These are phyloP conservation scores for Lagopus leucura DNA, from an alignment of 2,113 vertebrate genomes.

Conservation along the genomic window DNA sequence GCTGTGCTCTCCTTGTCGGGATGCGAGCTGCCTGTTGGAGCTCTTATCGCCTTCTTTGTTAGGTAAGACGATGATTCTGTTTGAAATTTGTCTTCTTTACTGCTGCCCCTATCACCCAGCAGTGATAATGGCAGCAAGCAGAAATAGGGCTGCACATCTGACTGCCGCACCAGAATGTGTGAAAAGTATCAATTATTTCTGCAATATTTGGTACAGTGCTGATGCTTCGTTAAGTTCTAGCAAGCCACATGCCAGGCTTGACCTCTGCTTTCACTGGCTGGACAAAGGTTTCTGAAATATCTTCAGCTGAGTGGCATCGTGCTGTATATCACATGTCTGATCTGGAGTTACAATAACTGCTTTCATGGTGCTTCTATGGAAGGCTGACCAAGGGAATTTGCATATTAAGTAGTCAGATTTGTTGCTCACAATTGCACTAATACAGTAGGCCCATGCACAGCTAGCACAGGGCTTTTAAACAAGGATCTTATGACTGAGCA, in stretches of 20 bases:
- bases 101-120: slow-evolving; percentile 17
- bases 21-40: slow-evolving; percentile 1
- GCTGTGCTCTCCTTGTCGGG: slow-evolving; percentile 17
- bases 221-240: not conserved
- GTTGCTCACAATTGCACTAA: slow-evolving; percentile 7
- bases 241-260: not conserved
- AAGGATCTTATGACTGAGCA: slow-evolving; percentile 28
- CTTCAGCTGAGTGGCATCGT: not conserved
- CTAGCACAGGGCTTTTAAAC: not conserved
- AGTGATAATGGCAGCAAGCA: not conserved
- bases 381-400: slow-evolving; percentile 53
- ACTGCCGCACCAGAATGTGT: not conserved
- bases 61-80: not conserved
- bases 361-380: slow-evolving; percentile 51
- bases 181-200: not conserved
- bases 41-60: not conserved
- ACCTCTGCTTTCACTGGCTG: not conserved
- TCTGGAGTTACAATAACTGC: slow-evolving; percentile 53
- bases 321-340: slow-evolving; percentile 20
- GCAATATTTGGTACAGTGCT: not conserved
- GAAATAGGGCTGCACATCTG: not conserved
- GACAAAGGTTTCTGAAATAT: not conserved
- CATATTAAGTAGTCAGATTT: slow-evolving; percentile 59
- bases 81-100: slow-evolving; percentile 36
- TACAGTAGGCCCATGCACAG: not conserved